phyloP scores from a whole-genome alignment of 2,888 invertebrate species.

The Tortricodes alternella region DNA sequence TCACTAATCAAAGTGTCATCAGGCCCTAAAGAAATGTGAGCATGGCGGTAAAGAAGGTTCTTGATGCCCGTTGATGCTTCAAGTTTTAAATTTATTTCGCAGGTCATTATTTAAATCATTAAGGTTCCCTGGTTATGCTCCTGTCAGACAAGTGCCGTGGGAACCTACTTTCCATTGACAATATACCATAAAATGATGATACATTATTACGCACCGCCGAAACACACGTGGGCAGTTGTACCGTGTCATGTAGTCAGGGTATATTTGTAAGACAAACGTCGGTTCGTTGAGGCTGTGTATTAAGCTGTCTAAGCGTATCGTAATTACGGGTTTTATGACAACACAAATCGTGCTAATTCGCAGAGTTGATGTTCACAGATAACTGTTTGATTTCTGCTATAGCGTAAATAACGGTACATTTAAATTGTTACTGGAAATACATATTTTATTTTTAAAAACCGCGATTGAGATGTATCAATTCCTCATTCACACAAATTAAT shows the following conservation, averaged over 20 bases:
- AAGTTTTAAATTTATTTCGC: no score
- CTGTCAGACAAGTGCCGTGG: slow-evolving; percentile 48
- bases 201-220: slow-evolving; percentile 67
- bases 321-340: slow-evolving; percentile 29
- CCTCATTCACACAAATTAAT: no score
- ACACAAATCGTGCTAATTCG: slow-evolving; percentile 16
- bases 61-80: no score
- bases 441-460: not conserved
- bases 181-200: slow-evolving; percentile 59
- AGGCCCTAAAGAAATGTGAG: no score
- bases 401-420: not conserved
- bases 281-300: slow-evolving; percentile 24
- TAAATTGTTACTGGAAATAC: not conserved
- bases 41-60: no score
- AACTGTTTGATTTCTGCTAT: not conserved
- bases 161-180: slow-evolving; percentile 66
- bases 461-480: no score
- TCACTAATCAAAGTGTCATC: no score
- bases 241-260: slow-evolving; percentile 60
- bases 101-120: no score
- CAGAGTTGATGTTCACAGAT: not conserved
- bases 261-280: slow-evolving; percentile 44
- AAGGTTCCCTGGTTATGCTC: not conserved
- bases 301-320: slow-evolving; percentile 33
- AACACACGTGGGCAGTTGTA: slow-evolving; percentile 73